phyloP scores from a whole-genome alignment of 2,888 invertebrate genomes.

The Catocala nupta region DNA sequence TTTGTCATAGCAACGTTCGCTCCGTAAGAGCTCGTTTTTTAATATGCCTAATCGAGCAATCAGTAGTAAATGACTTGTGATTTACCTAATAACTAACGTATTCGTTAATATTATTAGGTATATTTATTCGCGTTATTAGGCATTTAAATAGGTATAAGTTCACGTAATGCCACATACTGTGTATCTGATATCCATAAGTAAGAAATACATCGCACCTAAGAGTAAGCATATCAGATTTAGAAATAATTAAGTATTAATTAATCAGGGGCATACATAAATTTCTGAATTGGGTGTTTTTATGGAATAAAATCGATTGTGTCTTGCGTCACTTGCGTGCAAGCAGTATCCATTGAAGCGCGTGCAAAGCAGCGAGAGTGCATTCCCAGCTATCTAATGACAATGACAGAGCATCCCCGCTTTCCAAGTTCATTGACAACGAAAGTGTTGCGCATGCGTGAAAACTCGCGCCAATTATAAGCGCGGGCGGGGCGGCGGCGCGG shows the following conservation, averaged over 20 bases:
- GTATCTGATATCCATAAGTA: no score
- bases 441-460: slow-evolving; percentile 84
- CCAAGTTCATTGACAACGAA: slow-evolving; percentile 87
- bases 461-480: slow-evolving; percentile 76
- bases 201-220: no score
- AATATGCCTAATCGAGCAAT: slow-evolving; percentile 8
- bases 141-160: no score
- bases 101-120: no score
- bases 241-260: slow-evolving; percentile 5
- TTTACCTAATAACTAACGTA: slow-evolving; percentile 13
- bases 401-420: slow-evolving; percentile 85
- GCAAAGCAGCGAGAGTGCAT: slow-evolving; percentile 83
- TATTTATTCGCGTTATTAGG: no score
- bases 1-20: slow-evolving; percentile 18
- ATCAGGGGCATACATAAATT: slow-evolving; percentile 23
- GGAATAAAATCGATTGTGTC: slow-evolving; percentile 47
- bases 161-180: no score
- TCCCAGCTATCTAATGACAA: slow-evolving; percentile 82
- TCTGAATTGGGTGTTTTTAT: slow-evolving; percentile 40
- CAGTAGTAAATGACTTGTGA: slow-evolving; percentile 11
- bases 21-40: slow-evolving; percentile 9
- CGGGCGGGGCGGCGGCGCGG: slow-evolving; percentile 36
- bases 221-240: not conserved
- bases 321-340: slow-evolving; percentile 74
- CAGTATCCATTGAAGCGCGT: slow-evolving; percentile 61